Conservation (phyloP, 2,888 invertebrate species). For the Cephonodes hylas region DNA sequence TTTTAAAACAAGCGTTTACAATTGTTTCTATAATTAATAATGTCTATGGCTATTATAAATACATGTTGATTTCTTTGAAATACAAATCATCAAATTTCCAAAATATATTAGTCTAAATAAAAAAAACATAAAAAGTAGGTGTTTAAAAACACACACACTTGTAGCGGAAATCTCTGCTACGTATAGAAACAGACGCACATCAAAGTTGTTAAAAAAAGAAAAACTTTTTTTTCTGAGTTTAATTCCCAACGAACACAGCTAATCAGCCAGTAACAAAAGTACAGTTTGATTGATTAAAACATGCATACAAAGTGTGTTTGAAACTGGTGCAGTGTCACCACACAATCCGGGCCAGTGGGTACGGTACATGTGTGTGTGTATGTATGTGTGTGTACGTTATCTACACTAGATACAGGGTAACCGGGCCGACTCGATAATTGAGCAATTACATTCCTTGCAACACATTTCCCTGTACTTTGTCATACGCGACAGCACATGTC, state of each 20-base stretch:
- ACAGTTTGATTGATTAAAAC: neutral
- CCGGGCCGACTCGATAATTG: constrained; percentile 58
- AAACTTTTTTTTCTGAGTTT: too few species aligned
- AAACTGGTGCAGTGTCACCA: constrained; percentile 55
- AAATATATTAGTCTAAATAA: too few species aligned
- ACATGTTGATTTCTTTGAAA: too few species aligned
- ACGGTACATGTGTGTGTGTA: constrained; percentile 18
- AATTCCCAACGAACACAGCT: neutral
- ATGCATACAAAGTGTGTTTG: constrained; percentile 16
- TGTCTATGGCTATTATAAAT: too few species aligned
- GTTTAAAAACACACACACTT: too few species aligned
- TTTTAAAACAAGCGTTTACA: too few species aligned
- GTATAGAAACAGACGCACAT: too few species aligned
- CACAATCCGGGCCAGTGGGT: constrained; percentile 57
- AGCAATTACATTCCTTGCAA: constrained; percentile 67
- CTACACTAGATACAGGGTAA: constrained; percentile 43
- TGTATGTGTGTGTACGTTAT: constrained; percentile 30
- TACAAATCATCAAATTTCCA: too few species aligned
- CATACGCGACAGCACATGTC: neutral
- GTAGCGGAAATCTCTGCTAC: too few species aligned
- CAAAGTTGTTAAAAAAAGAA: too few species aligned
- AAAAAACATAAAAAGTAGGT: too few species aligned
- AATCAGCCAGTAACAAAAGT: neutral
- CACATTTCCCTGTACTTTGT: constrained; percentile 30
- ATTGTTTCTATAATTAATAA: too few species aligned